A percentile compares a stretch with the other conserved stretches of the same genome.
Conservation (phyloP, 2,113 vertebrate species). For the Antechinus flavipes region DNA sequence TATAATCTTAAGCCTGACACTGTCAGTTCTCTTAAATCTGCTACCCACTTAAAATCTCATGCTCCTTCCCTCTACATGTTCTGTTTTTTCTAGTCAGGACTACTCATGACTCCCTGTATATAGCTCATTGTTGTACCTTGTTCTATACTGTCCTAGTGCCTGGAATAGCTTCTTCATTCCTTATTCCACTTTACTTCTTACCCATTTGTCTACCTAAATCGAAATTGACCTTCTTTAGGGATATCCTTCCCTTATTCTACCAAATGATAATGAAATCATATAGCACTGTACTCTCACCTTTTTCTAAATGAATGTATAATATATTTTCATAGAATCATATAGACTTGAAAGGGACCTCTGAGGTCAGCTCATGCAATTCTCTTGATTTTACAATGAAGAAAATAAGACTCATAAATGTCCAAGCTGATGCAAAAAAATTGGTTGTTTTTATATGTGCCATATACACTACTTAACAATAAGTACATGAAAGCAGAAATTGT, state of each 20-base stretch:
- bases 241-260: neutral
- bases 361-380: neutral
- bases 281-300: neutral
- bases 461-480: neutral
- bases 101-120: neutral
- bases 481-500: neutral
- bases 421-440: neutral
- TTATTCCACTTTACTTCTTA: neutral
- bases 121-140: neutral
- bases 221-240: neutral
- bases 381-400: neutral
- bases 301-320: neutral
- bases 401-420: neutral
- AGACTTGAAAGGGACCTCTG: neutral
- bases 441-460: neutral
- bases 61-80: neutral
- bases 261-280: neutral
- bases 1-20: neutral
- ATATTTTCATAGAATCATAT: neutral
- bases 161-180: neutral
- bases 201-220: neutral
- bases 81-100: neutral
- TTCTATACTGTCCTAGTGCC: neutral
- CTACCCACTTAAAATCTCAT: neutral
- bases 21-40: neutral